Evolutionary conservation across 2,797 vertebrate species (phyloP), one percentile per base, ranked within the genome.

Genomic region (Spinus olivaceus): DNA sequence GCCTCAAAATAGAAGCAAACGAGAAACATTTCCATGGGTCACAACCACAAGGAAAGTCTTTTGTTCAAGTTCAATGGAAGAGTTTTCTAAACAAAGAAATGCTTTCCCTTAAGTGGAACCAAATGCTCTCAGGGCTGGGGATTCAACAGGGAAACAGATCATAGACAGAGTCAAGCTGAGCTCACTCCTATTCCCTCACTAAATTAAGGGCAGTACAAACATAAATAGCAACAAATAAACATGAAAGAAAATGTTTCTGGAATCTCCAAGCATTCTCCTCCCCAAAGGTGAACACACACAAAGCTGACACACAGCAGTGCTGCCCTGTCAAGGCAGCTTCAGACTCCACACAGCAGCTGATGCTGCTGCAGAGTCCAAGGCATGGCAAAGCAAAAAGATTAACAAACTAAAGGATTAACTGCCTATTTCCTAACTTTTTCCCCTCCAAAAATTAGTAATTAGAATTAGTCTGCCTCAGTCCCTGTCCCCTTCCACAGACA

Each of bases 61-160:
- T 96, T 97, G 92, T 95, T 96, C 59, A 14, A 96, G 91, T 96
- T 95, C 96, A 96, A 3, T 79, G 79, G 81, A 83, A 86, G 89
- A 85, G 89, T 83, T 96, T 94, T 88, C 87, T 88, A 96, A 97
- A 96, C 88, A 97, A 94, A 94, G 78, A 73, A 94, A 78, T 23
- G 28, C n/a, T 63, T 76, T 87, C 84, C 79, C 77, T 76, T 97
- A 95, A 96, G 91, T 95, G 81, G 85, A 94, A 97, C 84, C 94
- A 97, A 96, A 96, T 88, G 92, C 85, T 92, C 17, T 67, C 54
- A 78, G 44, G 44, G 74, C 47, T 69, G 61, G 2, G 41, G 66
- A 91, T 90, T 89, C 92, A 73, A 76, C 83, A 84, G 41, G 76
- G 87, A 95, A 95, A 94, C 0, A 0, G 94, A 95, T 83, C 74